Conservation (phyloP, 2,888 invertebrate genomes). For the Tachina fera region DNA sequence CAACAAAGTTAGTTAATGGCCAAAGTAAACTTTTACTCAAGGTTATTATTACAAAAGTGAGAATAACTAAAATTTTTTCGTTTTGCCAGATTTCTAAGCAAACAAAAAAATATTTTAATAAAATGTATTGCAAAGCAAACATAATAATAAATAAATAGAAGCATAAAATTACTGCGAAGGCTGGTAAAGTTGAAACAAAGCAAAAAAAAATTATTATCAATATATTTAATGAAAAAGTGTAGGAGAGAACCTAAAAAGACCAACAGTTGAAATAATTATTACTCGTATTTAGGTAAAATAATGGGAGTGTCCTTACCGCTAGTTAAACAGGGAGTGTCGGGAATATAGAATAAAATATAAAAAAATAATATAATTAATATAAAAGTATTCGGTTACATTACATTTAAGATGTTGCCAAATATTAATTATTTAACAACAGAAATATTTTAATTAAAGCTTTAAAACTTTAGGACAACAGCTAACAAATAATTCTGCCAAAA, state of each 20-base stretch:
- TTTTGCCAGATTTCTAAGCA: neutral
- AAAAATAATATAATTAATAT: neutral
- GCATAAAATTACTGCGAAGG: neutral
- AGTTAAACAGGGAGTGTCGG: neutral
- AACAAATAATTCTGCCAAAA: too few species aligned
- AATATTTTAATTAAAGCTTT: too few species aligned
- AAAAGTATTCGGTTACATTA: too few species aligned
- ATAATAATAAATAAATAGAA: neutral
- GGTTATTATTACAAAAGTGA: neutral
- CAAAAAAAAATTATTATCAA: neutral
- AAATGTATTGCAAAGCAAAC: neutral
- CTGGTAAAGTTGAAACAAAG: neutral
- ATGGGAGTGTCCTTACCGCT: neutral
- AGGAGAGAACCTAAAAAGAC: neutral
- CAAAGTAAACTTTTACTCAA: conserved; percentile 5
- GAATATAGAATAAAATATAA: neutral
- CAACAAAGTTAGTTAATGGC: conserved; percentile 9
- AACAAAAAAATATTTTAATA: neutral
- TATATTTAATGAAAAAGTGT: neutral
- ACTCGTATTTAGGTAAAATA: neutral
- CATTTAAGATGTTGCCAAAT: too few species aligned
- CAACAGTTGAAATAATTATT: neutral
- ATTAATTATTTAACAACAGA: too few species aligned
- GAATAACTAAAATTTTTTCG: neutral
- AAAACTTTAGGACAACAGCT: too few species aligned